phyloP scores from a whole-genome alignment of 2,888 invertebrate genomes.

The Scrobipalpa costella region DNA sequence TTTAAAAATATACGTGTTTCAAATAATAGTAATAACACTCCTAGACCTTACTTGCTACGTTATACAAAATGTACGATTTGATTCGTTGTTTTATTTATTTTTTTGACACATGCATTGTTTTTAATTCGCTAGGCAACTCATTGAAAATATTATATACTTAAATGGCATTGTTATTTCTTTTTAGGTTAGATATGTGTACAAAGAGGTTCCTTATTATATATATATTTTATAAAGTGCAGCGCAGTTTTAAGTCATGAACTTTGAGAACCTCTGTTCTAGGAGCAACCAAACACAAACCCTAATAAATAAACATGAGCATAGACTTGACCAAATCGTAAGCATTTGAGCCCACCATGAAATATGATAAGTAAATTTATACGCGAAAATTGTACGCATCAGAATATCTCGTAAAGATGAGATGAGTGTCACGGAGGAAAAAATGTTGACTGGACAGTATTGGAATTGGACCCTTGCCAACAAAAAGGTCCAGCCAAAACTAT shows the following conservation, averaged over 20 bases:
- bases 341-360: constrained; percentile 50
- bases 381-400: constrained; percentile 49
- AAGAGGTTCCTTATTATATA: too few relatives aligned
- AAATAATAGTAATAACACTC: too few relatives aligned
- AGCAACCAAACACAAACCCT: constrained; percentile 45
- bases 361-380: constrained; percentile 58
- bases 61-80: too few relatives aligned
- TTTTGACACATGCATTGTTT: too few relatives aligned
- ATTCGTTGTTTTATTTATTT: too few relatives aligned
- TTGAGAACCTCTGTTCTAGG: constrained; percentile 21
- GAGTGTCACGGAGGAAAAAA: constrained; percentile 42
- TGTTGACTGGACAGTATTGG: constrained; percentile 32
- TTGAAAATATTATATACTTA: too few relatives aligned
- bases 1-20: too few relatives aligned
- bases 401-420: constrained; percentile 48
- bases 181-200: too few relatives aligned
- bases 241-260: neutral
- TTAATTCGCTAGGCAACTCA: too few relatives aligned
- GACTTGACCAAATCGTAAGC: constrained; percentile 48
- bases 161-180: too few relatives aligned
- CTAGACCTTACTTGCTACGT: too few relatives aligned
- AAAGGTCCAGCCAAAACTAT: constrained; percentile 43
- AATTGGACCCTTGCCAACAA: constrained; percentile 40
- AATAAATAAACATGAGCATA: constrained; percentile 65
- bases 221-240: too few relatives aligned